Percentiles rank a stretch among this genome's conserved stretches.
These are phyloP conservation scores for Natator depressus DNA, from an alignment of 2,113 vertebrate species.

Conservation along the genomic window DNA sequence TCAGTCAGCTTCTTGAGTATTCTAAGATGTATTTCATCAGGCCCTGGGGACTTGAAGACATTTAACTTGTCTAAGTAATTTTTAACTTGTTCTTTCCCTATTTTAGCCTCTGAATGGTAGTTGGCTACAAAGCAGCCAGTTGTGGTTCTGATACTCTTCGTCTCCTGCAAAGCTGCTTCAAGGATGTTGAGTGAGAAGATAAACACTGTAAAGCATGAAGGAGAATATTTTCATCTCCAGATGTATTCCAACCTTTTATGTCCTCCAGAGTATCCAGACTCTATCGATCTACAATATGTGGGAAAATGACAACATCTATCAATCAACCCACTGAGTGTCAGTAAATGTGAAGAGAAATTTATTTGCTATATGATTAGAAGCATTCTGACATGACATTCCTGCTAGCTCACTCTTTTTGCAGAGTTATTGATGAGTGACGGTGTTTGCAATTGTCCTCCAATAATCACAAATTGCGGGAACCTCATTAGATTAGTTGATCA, in stretches of 20 bases:
- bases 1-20: no score
- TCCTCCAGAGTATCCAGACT: not conserved
- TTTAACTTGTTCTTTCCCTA: not conserved
- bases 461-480: not conserved
- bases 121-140: not conserved
- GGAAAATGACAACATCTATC: not conserved
- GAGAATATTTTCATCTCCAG: not conserved
- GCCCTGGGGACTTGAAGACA: no score
- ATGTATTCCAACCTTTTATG: not conserved
- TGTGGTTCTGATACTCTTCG: not conserved
- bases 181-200: not conserved
- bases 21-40: no score
- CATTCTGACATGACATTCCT: not conserved
- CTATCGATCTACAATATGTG: not conserved
- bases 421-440: not conserved
- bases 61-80: no score
- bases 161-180: not conserved
- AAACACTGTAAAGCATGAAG: not conserved
- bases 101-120: not conserved
- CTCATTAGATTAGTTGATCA: not conserved
- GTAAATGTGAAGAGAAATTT: not conserved
- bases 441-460: not conserved
- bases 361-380: not conserved
- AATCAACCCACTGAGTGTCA: not conserved
- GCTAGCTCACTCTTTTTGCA: not conserved